These are phyloP conservation scores for Linurgus olivaceus DNA, from an alignment of 2,797 vertebrate genomes.

Conservation along the genomic window DNA sequence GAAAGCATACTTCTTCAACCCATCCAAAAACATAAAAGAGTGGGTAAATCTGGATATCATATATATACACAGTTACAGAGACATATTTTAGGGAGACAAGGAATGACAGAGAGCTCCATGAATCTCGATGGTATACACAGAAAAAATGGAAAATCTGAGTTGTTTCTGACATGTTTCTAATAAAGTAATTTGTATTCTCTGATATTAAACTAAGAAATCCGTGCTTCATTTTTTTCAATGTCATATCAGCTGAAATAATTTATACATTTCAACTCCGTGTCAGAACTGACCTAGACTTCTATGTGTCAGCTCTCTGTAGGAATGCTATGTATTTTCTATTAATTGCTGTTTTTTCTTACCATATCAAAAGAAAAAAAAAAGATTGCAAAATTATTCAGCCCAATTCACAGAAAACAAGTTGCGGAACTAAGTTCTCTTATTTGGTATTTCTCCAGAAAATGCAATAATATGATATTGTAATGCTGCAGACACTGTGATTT, in stretches of 20 bases:
- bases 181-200: background rate
- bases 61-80: background rate
- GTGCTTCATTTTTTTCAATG: background rate
- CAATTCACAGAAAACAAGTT: background rate
- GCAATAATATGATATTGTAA: background rate
- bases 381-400: background rate
- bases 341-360: background rate
- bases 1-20: background rate
- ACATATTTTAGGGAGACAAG: background rate
- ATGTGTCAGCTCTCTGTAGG: background rate
- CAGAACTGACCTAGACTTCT: background rate
- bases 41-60: background rate
- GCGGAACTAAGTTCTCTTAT: background rate
- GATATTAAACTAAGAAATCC: background rate
- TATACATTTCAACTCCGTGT: background rate
- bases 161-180: background rate
- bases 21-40: background rate
- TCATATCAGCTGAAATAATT: background rate
- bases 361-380: background rate
- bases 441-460: background rate
- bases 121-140: rapidly evolving
- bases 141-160: background rate
- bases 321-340: background rate
- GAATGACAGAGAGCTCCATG: background rate
- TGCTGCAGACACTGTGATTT: background rate